A percentile compares a stretch with the other conserved stretches of the same genome.
phyloP scores from a whole-genome alignment of 2,797 vertebrate species.

The Lepilemur ruficaudatus region DNA sequence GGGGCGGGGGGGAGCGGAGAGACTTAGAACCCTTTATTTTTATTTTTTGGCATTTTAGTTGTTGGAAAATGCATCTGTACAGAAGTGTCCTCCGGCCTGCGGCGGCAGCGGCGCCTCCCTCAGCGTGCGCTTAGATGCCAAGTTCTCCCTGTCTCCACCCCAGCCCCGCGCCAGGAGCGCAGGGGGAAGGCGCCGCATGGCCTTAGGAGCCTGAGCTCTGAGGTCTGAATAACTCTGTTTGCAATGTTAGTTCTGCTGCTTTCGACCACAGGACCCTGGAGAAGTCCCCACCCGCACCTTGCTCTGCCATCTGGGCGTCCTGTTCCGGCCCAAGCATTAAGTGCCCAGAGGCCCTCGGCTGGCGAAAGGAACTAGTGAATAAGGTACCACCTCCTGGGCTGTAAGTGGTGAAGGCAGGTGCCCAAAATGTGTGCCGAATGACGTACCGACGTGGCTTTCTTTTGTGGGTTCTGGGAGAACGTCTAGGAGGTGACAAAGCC shows the following conservation, averaged over 20 bases:
- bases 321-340: rapidly evolving
- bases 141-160: rapidly evolving
- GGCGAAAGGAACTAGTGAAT: background rate
- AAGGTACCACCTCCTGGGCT: rapidly evolving
- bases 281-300: rapidly evolving
- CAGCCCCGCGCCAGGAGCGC: too few relatives aligned
- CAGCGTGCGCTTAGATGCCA: too few relatives aligned
- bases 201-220: too few relatives aligned
- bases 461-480: background rate
- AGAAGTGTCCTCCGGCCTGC: background rate
- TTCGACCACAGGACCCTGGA: rapidly evolving
- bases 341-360: background rate
- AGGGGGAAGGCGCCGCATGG: rapidly evolving
- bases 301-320: background rate
- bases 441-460: rapidly evolving
- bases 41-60: too few relatives aligned
- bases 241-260: rapidly evolving
- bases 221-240: background rate
- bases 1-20: background rate
- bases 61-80: background rate
- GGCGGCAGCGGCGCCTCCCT: background rate
- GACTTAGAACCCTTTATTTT: too few relatives aligned
- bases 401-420: rapidly evolving
- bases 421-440: background rate
- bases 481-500: rapidly evolving